Evolutionary conservation across 2,113 vertebrate genomes (phyloP).

Genomic region (Rhipidura dahli): DNA sequence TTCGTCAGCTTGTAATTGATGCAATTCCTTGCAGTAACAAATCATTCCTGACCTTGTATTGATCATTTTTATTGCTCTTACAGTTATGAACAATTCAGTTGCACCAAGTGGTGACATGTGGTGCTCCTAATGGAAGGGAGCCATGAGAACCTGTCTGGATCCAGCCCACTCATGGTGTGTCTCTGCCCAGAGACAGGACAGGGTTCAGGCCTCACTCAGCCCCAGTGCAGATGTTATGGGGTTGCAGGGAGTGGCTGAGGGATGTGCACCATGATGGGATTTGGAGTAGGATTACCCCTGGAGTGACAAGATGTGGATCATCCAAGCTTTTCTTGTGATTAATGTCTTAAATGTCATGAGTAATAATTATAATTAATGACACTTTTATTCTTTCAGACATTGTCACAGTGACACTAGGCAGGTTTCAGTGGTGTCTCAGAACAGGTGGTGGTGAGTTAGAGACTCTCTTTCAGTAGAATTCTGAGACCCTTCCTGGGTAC

Average conservation of each 20-base stretch:
- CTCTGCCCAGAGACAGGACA: neutral
- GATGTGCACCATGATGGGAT: neutral
- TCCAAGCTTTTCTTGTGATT: neutral
- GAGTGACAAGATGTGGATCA: neutral
- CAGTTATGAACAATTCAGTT: neutral
- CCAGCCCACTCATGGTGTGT: neutral
- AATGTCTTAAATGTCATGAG: neutral
- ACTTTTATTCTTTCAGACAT: neutral
- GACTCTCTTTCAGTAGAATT: neutral
- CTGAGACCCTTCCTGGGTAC: neutral
- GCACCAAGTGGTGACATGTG: neutral
- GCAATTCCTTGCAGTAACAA: constrained; percentile 55
- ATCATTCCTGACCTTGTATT: constrained; percentile 46
- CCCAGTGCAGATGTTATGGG: neutral
- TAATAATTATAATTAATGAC: neutral
- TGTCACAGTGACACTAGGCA: neutral
- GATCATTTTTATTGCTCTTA: neutral
- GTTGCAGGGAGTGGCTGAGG: neutral
- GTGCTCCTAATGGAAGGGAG: neutral
- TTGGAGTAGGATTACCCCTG: neutral
- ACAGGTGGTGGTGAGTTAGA: neutral
- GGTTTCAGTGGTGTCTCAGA: neutral
- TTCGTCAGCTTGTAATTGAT: constrained; percentile 44
- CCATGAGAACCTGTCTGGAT: neutral
- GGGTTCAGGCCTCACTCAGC: neutral